Base-by-base conservation (phyloP, 2,113 vertebrate genomes). In the Ovis canadensis region DNA sequence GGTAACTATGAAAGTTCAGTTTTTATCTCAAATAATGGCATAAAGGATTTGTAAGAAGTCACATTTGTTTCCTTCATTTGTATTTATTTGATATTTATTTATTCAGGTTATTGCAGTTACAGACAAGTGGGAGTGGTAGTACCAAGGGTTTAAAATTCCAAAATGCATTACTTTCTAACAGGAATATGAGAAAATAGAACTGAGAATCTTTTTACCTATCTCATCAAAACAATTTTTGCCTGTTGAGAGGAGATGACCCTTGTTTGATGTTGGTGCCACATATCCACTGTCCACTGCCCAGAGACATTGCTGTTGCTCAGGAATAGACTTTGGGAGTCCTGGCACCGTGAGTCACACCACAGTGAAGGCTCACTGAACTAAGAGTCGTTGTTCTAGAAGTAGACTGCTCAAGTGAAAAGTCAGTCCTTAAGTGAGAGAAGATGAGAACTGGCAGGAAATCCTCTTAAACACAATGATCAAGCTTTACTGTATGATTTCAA, bases 401-500 rank as follows among this genome's bases (percentile, higher is more conserved):
- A 83, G 67, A 80, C 55, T 82, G 27, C 90, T 54, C 77, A 87
- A 67, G 40, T 83, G 45, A 91, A 90, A 97, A 55, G 43, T 84
- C 57, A 78, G 21, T 85, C 82, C 92, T 64, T 43, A 36, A 84
- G 78, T 94, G 67, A 91, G 86, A 95, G 59, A 86, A 82, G 57
- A 96, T 97, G 82, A 88, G 80, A 93, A 84, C 92, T 92, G 84
- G 87, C 71, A 96, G 95, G 83, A 93, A 90, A 95, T 91, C 67
- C 15, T 4, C 74, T 84, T 90, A 88, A 95, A 85, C 74, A 52
- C 71, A 40, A 10, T 87, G 62, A 96, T 93, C 83, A 90, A 77
- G 54, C 90, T 94, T 60, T 83, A 83, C 91, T 52, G 45, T 94
- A 85, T 43, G 71, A 95, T 96, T 98, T 97, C 93, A 92, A 96